Conservation (phyloP, 2,888 invertebrate species). For the Thecophora atra region DNA sequence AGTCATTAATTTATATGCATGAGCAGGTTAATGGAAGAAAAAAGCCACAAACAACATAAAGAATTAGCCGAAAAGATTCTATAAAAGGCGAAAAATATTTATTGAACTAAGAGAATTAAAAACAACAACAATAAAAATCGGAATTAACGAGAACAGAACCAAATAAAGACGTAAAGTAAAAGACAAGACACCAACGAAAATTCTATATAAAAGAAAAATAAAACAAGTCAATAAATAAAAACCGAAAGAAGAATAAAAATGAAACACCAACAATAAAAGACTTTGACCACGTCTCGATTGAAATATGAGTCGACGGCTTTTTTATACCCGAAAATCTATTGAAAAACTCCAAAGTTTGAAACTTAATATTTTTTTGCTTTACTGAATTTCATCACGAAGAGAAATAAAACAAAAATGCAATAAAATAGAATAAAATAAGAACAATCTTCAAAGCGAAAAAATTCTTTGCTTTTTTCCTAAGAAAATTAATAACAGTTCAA, state of each 20-base stretch:
- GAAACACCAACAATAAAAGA: not conserved
- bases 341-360: not conserved
- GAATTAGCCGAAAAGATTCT: not conserved
- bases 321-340: not conserved
- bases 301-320: not conserved
- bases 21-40: not conserved
- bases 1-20: constrained; percentile 26
- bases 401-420: no score
- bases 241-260: not conserved
- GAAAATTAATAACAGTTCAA: no score
- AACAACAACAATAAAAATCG: not conserved
- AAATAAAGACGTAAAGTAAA: not conserved
- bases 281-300: not conserved
- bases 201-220: not conserved
- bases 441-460: not conserved
- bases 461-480: no score
- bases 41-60: not conserved
- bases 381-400: not conserved
- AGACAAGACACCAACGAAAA: not conserved
- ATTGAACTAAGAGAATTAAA: not conserved
- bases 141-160: not conserved
- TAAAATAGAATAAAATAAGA: no score
- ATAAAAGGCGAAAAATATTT: not conserved
- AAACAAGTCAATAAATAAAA: not conserved
- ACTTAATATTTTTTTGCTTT: not conserved